phyloP scores from a whole-genome alignment of 2,797 vertebrate genomes.

The Tangara arthus region DNA sequence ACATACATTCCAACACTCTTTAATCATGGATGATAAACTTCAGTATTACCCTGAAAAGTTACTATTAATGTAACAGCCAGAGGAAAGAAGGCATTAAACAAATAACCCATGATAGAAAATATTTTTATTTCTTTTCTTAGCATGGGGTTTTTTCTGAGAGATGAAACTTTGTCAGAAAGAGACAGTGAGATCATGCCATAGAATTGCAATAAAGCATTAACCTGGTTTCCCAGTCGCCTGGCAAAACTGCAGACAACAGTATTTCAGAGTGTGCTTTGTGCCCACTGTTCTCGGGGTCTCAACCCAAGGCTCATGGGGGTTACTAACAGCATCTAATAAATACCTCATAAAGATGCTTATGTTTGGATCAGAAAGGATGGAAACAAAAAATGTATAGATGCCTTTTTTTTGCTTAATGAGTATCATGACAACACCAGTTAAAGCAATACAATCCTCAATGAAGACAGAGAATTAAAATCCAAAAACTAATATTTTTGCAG shows the following conservation, averaged over 20 bases:
- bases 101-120: not conserved
- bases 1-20: not conserved
- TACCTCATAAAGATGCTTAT: not conserved
- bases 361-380: not conserved
- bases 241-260: not conserved
- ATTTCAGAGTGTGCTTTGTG: not conserved
- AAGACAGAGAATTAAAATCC: not conserved
- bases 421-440: not conserved
- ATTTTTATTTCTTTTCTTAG: not conserved
- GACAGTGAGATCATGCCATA: not conserved
- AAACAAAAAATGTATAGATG: not conserved
- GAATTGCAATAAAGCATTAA: not conserved
- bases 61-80: not conserved
- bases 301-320: not conserved
- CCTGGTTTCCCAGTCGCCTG: not conserved
- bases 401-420: not conserved
- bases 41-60: not conserved
- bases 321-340: not conserved
- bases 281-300: not conserved
- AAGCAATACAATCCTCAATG: not conserved
- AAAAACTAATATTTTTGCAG: not conserved
- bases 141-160: rapidly evolving
- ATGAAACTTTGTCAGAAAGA: not conserved
- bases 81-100: not conserved
- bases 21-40: not conserved